Evolutionary conservation across 2,113 vertebrate species (phyloP).

Genomic region (Hipposideros armiger): DNA sequence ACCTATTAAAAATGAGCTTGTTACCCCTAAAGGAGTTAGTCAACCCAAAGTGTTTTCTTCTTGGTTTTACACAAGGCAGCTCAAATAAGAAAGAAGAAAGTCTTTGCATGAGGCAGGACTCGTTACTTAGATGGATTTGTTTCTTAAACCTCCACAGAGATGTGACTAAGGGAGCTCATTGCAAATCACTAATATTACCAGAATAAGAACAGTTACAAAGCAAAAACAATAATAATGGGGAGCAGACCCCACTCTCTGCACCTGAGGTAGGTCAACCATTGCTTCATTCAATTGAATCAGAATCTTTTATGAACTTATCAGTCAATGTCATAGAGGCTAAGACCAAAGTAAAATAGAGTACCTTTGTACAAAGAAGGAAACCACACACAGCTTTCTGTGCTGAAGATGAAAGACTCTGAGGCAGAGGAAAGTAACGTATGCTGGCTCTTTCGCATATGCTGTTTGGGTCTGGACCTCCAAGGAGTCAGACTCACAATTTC

Average conservation of each 20-base stretch:
- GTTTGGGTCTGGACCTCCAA: constrained; percentile 22
- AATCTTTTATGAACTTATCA: constrained; percentile 22
- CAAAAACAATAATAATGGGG: not conserved
- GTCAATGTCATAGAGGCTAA: not conserved
- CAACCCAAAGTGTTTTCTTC: not conserved
- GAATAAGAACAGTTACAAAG: not conserved
- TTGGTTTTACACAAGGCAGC: not conserved
- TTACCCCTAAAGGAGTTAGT: not conserved
- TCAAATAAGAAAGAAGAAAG: not conserved
- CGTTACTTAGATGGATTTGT: not conserved
- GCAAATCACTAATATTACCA: not conserved
- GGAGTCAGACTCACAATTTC: constrained; percentile 49
- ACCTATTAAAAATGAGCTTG: not conserved
- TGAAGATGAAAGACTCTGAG: constrained; percentile 15
- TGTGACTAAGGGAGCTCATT: not conserved
- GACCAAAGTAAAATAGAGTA: not conserved
- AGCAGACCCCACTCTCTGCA: not conserved
- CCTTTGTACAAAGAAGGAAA: constrained; percentile 25
- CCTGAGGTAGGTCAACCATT: not conserved
- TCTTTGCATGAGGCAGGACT: not conserved
- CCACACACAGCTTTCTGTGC: not conserved
- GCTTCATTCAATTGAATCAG: not conserved
- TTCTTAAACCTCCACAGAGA: not conserved
- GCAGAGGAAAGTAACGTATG: not conserved
- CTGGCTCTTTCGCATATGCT: accelerated